Conservation (phyloP, 2,113 vertebrate species). For the Synchiropus splendidus region DNA sequence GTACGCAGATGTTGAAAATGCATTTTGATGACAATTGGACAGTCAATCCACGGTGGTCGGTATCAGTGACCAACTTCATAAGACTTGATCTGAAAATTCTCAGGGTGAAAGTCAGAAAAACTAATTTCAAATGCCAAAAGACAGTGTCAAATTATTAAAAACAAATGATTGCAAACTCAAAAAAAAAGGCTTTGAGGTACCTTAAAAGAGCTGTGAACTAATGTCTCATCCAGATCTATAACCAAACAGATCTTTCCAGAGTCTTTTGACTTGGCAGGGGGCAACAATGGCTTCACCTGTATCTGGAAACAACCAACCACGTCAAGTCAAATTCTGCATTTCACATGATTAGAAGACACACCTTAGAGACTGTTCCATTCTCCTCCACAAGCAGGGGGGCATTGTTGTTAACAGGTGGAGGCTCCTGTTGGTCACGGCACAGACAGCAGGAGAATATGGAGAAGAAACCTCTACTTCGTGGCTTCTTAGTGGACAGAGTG, state of each 20-base stretch:
- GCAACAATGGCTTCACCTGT: conserved; percentile 68
- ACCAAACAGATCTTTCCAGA: conserved; percentile 72
- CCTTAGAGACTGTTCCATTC: conserved; percentile 80
- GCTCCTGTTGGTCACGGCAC: conserved; percentile 73
- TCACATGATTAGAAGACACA: too few relatives aligned
- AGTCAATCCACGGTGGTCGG: too few relatives aligned
- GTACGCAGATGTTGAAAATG: too few relatives aligned
- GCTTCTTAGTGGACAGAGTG: conserved; percentile 73
- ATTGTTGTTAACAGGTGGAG: conserved; percentile 76
- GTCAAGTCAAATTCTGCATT: neutral
- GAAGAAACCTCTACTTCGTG: conserved; percentile 73
- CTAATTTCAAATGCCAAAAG: too few relatives aligned
- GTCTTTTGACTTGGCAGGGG: conserved; percentile 70
- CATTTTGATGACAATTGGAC: too few relatives aligned
- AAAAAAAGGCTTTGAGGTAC: conserved; percentile 39
- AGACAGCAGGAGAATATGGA: conserved; percentile 83
- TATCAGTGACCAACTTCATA: too few relatives aligned
- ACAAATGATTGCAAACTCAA: too few relatives aligned
- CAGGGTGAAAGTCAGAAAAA: too few relatives aligned
- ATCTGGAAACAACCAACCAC: conserved; percentile 23
- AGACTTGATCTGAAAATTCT: too few relatives aligned
- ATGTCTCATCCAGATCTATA: conserved; percentile 73
- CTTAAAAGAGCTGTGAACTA: conserved; percentile 77
- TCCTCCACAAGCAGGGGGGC: conserved; percentile 80
- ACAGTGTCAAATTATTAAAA: too few relatives aligned